Base-by-base conservation (phyloP, 2,888 invertebrate species). In the Ariolimax columbianus region DNA sequence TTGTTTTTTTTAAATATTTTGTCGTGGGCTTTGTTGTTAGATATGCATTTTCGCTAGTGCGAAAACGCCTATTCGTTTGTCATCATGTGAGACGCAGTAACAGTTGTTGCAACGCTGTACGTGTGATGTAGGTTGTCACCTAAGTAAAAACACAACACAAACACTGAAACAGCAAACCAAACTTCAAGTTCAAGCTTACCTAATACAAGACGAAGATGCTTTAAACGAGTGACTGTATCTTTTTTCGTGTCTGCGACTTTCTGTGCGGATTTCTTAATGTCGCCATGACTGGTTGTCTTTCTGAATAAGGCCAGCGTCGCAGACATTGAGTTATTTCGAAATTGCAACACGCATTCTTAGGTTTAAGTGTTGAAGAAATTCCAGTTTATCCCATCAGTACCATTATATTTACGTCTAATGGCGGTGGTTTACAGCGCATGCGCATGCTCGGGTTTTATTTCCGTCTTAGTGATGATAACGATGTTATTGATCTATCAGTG, bases 161-260 rank as follows among this genome's bases (percentile, higher is more conserved):
- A n/a, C n/a, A n/a, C n/a, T n/a, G n/a, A n/a, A n/a, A n/a, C n/a
- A n/a, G n/a, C n/a, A n/a, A n/a, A n/a, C n/a, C n/a, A n/a, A n/a
- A n/a, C n/a, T n/a, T n/a, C n/a, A n/a, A n/a, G n/a, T n/a, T n/a
- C n/a, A n/a, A n/a, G n/a, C 51, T 30, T 66, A 98, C 98, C 98
- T 94, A 98, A 95, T 93, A 98, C 97, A 92, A 97, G 97, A 95
- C 97, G 97, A 92, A 99, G 96, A 95, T 99, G 98, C 94, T 98
- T 98, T 93, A 98, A 95, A 92, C 98, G 96, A 92, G 98, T 98
- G 88, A 97, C 96, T 91, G 97, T 96, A 95, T 99, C 98, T 95
- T 98, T 98, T 95, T 98, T 98, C 87, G 96, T 96, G 95, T 99
- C 98, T 95, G 98, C 97, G 94, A 98, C 96, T 95, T 99, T 99